Evolutionary conservation across 2,797 vertebrate species (phyloP).

Genomic region (Eurystomus glaucurus): DNA sequence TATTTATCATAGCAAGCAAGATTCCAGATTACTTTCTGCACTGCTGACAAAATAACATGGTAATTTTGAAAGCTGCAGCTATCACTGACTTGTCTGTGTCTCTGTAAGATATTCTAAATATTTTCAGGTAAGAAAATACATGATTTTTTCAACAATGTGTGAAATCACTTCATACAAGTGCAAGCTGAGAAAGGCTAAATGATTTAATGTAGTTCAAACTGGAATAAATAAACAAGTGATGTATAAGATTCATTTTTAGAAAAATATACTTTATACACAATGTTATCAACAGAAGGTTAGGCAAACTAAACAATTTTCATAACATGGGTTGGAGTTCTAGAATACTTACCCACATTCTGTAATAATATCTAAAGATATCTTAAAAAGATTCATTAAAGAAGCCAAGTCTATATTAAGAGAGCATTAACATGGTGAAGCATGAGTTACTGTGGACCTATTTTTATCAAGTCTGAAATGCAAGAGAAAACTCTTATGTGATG

Average conservation of each 20-base stretch:
- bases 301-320: neutral
- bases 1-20: neutral
- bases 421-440: rapidly evolving
- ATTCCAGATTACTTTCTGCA: neutral
- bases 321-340: neutral
- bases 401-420: neutral
- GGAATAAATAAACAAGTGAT: neutral
- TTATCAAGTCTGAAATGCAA: neutral
- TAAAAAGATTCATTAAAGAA: neutral
- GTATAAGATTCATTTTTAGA: neutral
- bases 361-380: neutral
- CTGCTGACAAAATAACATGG: neutral
- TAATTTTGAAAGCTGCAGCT: neutral
- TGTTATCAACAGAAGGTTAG: neutral
- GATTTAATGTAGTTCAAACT: neutral
- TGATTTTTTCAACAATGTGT: neutral
- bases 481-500: neutral
- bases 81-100: neutral
- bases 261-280: neutral
- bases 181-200: neutral
- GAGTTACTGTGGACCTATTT: neutral
- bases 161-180: neutral
- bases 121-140: neutral
- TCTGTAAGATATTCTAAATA: neutral
- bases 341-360: neutral